Base-by-base conservation (phyloP, 2,113 vertebrate species). In the Anguilla japonica region DNA sequence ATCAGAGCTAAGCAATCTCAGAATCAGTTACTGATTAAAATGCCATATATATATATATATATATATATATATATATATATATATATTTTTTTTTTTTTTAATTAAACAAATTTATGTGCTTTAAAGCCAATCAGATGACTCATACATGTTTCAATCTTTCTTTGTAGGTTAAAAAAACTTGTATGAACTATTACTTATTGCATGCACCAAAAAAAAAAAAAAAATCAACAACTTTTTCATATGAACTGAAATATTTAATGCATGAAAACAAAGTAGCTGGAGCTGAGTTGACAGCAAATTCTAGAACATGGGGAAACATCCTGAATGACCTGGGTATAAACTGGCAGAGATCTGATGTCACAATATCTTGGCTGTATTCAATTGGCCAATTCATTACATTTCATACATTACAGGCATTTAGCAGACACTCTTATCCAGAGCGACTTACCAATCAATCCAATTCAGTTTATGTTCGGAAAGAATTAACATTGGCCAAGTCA, bases 241-340 rank as follows among this genome's bases (percentile, higher is more conserved):
- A 11, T 16, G 53, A 26, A 81, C 56, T 60, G n/a, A 85, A 15
- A 81, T 81, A 16, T 85, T 60, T 80, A 85, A 80, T 81, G 53
- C 56, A 85, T 85, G 78, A 85, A 80, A 8, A n/a, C 50, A 85
- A 84, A 81, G 34, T 18, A 81, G 14, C 22, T 41, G 26, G 16
- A 43, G n/a, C 41, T 7, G 14, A 14, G 18, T 53, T 20, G 5
- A 46, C 8, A 85, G 34, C 5, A 8, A 29, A 81, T 60, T 81
- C 79, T 40, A 41, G 2, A 80, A n/a, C n/a, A 75, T 13, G 20
- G 71, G n/a, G 71, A 34, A 9, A 34, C 63, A 71, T n/a, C 16
- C 57, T 8, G 20, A n/a, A 63, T 63, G 20, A 5, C 60, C 34
- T 34, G 34, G 34, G 34, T 34, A 46, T 46, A 46, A 46, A 46